A percentile compares a stretch with the other conserved stretches of the same genome.
Conservation (phyloP, 1,140 invertebrate genomes). For the Oryctes rhinoceros region DNA sequence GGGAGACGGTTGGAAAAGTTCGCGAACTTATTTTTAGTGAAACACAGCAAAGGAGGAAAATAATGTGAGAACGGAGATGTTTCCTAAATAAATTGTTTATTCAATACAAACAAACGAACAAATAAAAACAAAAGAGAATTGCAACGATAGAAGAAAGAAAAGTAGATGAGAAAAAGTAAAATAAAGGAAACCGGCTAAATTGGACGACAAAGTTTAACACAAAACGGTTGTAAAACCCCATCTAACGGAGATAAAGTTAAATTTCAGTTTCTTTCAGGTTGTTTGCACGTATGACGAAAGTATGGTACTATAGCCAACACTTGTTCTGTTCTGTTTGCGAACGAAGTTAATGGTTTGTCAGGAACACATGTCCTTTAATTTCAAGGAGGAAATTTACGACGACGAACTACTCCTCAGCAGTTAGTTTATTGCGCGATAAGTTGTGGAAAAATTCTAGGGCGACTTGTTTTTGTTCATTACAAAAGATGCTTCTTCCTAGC, state of each 20-base stretch:
- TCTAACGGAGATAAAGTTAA: not conserved
- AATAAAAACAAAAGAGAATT: not conserved
- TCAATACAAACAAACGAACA: not conserved
- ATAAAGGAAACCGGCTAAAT: not conserved
- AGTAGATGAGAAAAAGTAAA: not conserved
- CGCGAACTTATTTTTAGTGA: not conserved
- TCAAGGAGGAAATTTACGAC: constrained; percentile 7
- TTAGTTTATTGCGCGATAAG: not conserved
- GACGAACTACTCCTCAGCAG: not conserved
- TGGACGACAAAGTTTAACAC: constrained; percentile 13
- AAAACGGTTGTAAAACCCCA: not conserved
- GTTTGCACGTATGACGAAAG: constrained; percentile 14
- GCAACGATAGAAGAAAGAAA: not conserved
- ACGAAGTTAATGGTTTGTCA: constrained; percentile 18
- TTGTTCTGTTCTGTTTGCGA: not conserved
- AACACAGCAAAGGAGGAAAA: not conserved
- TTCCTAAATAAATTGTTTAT: constrained; percentile 11
- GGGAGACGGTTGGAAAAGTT: not conserved
- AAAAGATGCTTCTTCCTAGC: too few relatives aligned
- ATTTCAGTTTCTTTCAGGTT: not conserved
- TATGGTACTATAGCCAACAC: not conserved
- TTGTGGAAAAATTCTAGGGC: not conserved
- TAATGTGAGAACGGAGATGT: not conserved
- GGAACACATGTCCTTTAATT: constrained; percentile 18
- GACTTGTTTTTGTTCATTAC: not conserved